Conservation (phyloP, 1,140 invertebrate species). For the Chironomus tepperi region DNA sequence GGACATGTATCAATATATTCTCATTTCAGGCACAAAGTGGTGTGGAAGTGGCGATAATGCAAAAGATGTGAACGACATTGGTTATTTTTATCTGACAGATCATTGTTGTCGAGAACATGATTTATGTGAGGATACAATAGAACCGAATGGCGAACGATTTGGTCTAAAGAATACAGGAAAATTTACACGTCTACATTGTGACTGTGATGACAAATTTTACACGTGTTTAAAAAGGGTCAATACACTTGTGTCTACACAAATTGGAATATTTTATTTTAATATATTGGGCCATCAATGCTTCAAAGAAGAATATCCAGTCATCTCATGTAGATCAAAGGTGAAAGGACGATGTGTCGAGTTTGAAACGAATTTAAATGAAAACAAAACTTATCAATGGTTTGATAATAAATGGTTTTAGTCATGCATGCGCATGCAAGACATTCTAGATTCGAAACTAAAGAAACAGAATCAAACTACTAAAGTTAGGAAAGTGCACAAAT, state of each 20-base stretch:
- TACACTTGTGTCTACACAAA: slow-evolving; percentile 38
- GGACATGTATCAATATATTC: too few species aligned
- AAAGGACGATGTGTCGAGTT: not conserved
- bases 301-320: slow-evolving; percentile 49
- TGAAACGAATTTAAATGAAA: not conserved
- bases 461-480: too few species aligned
- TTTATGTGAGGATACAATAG: slow-evolving; percentile 50
- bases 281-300: slow-evolving; percentile 52
- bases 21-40: slow-evolving; percentile 46
- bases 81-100: slow-evolving; percentile 51
- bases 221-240: slow-evolving; percentile 46
- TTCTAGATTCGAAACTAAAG: too few species aligned
- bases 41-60: slow-evolving; percentile 62
- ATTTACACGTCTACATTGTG: slow-evolving; percentile 43
- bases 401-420: slow-evolving; percentile 15
- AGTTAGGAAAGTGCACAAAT: too few species aligned
- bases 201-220: slow-evolving; percentile 53
- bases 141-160: slow-evolving; percentile 37
- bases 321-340: slow-evolving; percentile 38
- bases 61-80: slow-evolving; percentile 53
- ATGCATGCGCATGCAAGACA: not conserved
- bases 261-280: slow-evolving; percentile 56
- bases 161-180: slow-evolving; percentile 24
- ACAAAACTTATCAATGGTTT: not conserved
- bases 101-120: slow-evolving; percentile 65